phyloP scores from a whole-genome alignment of 53 echinoderm and acorn worm genomes.

The Apostichopus leukothele region DNA sequence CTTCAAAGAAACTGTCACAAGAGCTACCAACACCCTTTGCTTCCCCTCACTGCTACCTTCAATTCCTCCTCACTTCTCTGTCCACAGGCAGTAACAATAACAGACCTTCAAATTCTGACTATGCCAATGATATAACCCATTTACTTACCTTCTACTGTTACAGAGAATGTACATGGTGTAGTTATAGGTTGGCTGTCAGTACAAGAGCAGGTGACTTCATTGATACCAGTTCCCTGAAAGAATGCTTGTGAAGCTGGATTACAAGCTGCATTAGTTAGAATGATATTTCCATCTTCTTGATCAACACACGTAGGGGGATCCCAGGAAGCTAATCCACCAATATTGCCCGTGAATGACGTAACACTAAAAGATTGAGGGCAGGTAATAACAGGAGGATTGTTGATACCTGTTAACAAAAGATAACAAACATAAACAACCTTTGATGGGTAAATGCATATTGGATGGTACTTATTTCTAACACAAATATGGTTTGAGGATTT shows the following conservation, averaged over 20 bases:
- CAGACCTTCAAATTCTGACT: no score
- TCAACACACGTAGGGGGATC: slow-evolving; percentile 12
- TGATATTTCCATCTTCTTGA: slow-evolving; percentile 24
- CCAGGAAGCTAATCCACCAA: slow-evolving; percentile 11
- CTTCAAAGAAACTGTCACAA: no score
- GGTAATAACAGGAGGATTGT: slow-evolving; percentile 17
- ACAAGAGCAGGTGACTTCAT: slow-evolving; percentile 20
- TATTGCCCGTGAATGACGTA: background rate
- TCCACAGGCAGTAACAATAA: background rate
- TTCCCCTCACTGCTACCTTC: no score
- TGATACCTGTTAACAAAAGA: background rate
- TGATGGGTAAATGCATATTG: no score
- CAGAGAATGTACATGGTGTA: slow-evolving; percentile 8
- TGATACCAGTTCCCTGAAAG: slow-evolving; percentile 2
- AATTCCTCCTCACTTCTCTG: background rate
- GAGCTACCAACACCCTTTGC: no score
- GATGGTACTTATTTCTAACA: no score
- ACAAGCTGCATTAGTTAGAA: background rate
- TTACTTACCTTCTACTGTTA: slow-evolving; percentile 1
- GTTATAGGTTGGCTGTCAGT: background rate
- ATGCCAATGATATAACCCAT: background rate
- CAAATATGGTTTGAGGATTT: no score
- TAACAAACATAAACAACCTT: background rate
- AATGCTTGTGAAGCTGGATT: background rate
- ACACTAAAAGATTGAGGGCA: slow-evolving; percentile 14